Evolutionary conservation across 2,888 invertebrate species (phyloP), one percentile per base, ranked within the genome.

Genomic region (Acanthococcus lagerstroemiae): DNA sequence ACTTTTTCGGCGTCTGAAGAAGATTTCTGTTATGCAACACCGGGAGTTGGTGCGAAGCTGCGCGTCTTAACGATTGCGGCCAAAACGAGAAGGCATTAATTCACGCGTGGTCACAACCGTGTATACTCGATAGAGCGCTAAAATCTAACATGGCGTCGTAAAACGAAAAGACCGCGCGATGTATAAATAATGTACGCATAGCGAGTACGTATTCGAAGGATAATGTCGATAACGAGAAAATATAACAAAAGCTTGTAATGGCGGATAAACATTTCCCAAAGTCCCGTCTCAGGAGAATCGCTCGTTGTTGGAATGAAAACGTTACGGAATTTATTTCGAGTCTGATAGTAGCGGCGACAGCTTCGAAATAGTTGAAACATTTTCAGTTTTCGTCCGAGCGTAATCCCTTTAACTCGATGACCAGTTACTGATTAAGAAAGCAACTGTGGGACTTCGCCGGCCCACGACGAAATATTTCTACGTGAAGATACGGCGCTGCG

Each of bases 201-300:
- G 57, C 21, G 56, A 56, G 30, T 57, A 48, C 58, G 45, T 58
- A 58, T 58, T 58, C 21, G 17, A 24, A 45, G 46, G 48, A 45
- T 58, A 58, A 58, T 58, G 48, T 58, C 58, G 58, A 58, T 58
- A 58, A 58, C 48, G 46, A 58, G 58, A 58, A 58, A 58, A 58
- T 58, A 58, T 58, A 58, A 58, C 58, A 45, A 58, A 58, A 58
- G 48, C 48, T 25, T 6, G 58, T 48, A 58, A 48, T 58, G 46
- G 45, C 26, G 25, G 58, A 58, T 46, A 58, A 58, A 46, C 58
- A 45, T 58, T 46, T 48, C 58, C 58, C 58, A 48, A 58, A 46
- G 44, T 58, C 58, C 58, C 58, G 46, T 48, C 58, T 58, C 58
- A 24, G 27, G 58, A 58, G 58, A 48, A 58, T 58, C 6, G 4